Conservation (phyloP, 1,140 invertebrate genomes). For the Tetramorium alpestre region DNA sequence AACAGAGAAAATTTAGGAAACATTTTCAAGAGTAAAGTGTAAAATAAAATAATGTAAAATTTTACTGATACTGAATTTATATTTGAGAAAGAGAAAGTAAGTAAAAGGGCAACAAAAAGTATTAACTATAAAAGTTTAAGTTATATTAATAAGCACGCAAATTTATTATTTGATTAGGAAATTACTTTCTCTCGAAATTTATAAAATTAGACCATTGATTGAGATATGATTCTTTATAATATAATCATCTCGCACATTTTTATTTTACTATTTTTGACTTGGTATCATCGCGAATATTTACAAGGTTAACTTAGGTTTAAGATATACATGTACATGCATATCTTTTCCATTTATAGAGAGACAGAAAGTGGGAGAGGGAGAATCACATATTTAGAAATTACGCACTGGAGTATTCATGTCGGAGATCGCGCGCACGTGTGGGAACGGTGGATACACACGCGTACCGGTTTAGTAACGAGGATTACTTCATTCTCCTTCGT, state of each 20-base stretch:
- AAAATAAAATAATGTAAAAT: not conserved
- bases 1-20: not conserved
- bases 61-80: not conserved
- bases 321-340: not conserved
- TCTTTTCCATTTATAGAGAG: slow-evolving; percentile 52
- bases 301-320: not conserved
- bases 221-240: not conserved
- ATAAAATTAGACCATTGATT: not conserved
- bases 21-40: not conserved
- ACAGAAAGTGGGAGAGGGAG: not conserved
- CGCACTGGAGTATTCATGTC: slow-evolving; percentile 62
- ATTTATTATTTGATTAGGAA: not conserved
- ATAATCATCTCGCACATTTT: slow-evolving; percentile 7
- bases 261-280: not conserved
- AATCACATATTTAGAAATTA: slow-evolving; percentile 73
- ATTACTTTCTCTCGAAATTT: not conserved
- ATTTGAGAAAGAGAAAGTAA: not conserved
- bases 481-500: slow-evolving; percentile 75
- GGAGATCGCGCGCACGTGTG: slow-evolving; percentile 61
- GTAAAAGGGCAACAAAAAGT: not conserved
- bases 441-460: slow-evolving; percentile 59
- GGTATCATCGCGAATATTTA: not conserved
- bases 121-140: not conserved
- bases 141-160: not conserved
- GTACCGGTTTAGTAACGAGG: slow-evolving; percentile 75